These are phyloP conservation scores for Lepidocolaptes lacrymiger DNA, from an alignment of 2,797 vertebrate species.

Conservation along the genomic window DNA sequence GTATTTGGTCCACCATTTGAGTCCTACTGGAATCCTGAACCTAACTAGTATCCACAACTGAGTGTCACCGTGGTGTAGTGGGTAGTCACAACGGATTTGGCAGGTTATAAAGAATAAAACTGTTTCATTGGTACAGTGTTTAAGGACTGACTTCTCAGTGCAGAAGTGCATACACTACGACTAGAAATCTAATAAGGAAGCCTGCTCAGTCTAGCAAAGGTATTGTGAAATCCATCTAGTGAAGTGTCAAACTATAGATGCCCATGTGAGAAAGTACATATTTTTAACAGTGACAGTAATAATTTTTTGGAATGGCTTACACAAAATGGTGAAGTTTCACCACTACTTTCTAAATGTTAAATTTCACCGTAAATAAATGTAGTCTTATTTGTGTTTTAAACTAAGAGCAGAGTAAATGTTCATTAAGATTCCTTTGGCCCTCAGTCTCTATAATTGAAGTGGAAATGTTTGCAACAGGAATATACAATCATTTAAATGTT, in stretches of 20 bases:
- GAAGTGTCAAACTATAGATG: not conserved
- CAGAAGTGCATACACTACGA: not conserved
- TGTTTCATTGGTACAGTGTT: not conserved
- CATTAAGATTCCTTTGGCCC: not conserved
- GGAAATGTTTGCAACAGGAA: not conserved
- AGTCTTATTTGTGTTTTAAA: not conserved
- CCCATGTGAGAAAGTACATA: not conserved
- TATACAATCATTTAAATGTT: not conserved
- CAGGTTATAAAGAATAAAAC: not conserved
- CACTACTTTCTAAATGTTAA: not conserved
- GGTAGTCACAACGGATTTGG: not conserved
- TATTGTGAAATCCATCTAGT: not conserved
- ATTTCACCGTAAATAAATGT: not conserved
- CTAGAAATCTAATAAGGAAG: not conserved
- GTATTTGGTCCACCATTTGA: not conserved
- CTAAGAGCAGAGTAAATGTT: not conserved
- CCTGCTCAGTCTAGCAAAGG: not conserved
- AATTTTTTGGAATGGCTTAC: not conserved
- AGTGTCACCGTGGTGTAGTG: not conserved
- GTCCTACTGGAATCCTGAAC: not conserved
- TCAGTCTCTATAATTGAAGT: not conserved
- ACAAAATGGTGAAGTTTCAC: not conserved
- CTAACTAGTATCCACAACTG: not conserved
- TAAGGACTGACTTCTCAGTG: not conserved
- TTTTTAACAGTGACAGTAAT: not conserved